Percentiles rank a stretch among this genome's conserved stretches.
Evolutionary conservation across 2,797 vertebrate species (phyloP).

Genomic region (Miichthys miiuy): DNA sequence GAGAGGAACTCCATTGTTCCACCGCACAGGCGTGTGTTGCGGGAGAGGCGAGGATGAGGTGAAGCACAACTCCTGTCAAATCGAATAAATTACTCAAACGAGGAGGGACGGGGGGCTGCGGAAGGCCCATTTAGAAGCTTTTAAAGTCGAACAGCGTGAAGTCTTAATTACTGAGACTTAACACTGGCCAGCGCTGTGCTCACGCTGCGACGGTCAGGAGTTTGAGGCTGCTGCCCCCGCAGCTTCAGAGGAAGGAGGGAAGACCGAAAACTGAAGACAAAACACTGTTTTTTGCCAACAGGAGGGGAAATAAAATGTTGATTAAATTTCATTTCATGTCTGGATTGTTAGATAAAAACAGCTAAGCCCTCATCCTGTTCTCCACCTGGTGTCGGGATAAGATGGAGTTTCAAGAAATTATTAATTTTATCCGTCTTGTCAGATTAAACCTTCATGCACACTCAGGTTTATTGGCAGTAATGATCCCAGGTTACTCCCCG

Average conservation of each 20-base stretch:
- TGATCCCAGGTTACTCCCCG: conserved; percentile 70
- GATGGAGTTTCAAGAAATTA: conserved; percentile 52
- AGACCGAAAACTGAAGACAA: conserved; percentile 58
- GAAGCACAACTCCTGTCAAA: conserved; percentile 74
- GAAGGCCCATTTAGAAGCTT: conserved; percentile 78
- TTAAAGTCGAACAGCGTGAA: conserved; percentile 84
- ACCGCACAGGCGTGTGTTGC: conserved; percentile 60
- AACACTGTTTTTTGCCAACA: conserved; percentile 48
- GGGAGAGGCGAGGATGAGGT: conserved; percentile 67
- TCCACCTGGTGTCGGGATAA: conserved; percentile 37
- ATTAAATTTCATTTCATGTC: conserved; percentile 48
- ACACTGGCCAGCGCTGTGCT: conserved; percentile 70
- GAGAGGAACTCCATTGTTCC: conserved; percentile 70
- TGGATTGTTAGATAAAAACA: conserved; percentile 57
- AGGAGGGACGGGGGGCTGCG: conserved; percentile 46
- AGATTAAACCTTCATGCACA: conserved; percentile 65
- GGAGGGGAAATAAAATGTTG: conserved; percentile 47
- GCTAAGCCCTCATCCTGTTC: conserved; percentile 36
- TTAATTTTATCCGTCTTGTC: conserved; percentile 60
- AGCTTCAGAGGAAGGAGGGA: conserved; percentile 71
- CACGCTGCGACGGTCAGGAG: conserved; percentile 83
- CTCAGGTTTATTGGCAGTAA: conserved; percentile 76
- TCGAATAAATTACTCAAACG: conserved; percentile 75
- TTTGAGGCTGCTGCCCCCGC: conserved; percentile 69
- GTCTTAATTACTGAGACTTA: conserved; percentile 87